phyloP scores from a whole-genome alignment of 1,140 invertebrate species.

The Microplitis demolitor region DNA sequence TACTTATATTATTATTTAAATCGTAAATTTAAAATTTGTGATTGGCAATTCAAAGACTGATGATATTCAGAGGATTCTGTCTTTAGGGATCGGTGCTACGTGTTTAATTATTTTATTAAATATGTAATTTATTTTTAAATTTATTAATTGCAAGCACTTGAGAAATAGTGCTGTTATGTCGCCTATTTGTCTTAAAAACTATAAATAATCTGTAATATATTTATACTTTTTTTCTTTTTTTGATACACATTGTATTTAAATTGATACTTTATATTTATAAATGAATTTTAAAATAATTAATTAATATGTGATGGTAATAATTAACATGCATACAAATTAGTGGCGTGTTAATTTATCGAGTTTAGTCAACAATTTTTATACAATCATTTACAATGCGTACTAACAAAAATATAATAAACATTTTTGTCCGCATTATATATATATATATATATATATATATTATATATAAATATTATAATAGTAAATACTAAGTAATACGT shows the following conservation, averaged over 20 bases:
- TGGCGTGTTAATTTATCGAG: not conserved
- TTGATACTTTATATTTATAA: constrained; percentile 54
- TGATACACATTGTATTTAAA: constrained; percentile 52
- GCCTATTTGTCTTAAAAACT: constrained; percentile 39
- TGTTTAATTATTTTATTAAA: not conserved
- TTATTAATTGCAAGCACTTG: constrained; percentile 12
- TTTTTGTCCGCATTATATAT: not conserved
- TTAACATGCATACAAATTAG: constrained; percentile 20
- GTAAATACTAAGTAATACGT: not conserved
- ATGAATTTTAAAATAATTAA: constrained; percentile 30
- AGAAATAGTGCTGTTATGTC: constrained; percentile 32
- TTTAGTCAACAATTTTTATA: constrained; percentile 31
- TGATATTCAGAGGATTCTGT: not conserved
- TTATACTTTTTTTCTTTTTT: constrained; percentile 50
- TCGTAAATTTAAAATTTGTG: not conserved
- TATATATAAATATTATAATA: not conserved
- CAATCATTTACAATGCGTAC: constrained; percentile 26
- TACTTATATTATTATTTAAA: not conserved
- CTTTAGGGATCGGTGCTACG: not conserved
- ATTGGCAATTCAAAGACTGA: constrained; percentile 1
- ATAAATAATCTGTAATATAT: constrained; percentile 39
- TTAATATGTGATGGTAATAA: not conserved
- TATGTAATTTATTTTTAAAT: not conserved
- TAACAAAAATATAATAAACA: not conserved
- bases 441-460: too few species aligned